Evolutionary conservation across 2,797 vertebrate species (phyloP).

Genomic region (Zalophus californianus): DNA sequence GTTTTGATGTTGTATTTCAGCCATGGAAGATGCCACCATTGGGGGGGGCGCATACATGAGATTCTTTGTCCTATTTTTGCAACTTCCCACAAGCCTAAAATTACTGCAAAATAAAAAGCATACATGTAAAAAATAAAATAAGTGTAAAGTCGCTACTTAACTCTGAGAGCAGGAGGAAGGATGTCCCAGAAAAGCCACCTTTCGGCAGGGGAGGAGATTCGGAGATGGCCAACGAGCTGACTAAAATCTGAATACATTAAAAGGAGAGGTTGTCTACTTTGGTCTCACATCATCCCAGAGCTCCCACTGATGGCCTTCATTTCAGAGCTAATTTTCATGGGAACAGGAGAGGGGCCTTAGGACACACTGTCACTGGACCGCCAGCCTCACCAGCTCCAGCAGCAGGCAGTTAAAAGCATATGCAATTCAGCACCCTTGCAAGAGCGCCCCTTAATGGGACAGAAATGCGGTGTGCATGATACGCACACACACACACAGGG

Average conservation of each 20-base stretch:
- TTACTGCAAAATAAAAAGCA: background rate
- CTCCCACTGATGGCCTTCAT: background rate
- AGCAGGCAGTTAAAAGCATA: background rate
- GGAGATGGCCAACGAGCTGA: background rate
- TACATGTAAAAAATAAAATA: background rate
- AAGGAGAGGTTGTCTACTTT: background rate
- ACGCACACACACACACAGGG: no score
- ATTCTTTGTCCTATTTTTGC: background rate
- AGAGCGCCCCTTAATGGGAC: background rate
- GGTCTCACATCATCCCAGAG: background rate
- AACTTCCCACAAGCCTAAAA: background rate
- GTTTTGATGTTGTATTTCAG: background rate
- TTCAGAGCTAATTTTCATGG: background rate
- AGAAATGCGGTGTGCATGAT: background rate
- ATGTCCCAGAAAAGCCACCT: background rate
- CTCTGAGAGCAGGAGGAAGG: background rate
- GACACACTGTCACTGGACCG: accelerated
- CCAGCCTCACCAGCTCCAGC: background rate
- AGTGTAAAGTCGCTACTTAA: background rate
- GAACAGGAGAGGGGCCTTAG: accelerated
- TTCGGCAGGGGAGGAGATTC: background rate
- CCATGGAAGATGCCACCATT: background rate
- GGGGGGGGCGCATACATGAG: background rate
- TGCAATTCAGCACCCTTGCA: background rate
- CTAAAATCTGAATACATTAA: background rate